Conservation (phyloP, 53 echinoderm and acorn worm species). For the Temnopleurus reevesii region DNA sequence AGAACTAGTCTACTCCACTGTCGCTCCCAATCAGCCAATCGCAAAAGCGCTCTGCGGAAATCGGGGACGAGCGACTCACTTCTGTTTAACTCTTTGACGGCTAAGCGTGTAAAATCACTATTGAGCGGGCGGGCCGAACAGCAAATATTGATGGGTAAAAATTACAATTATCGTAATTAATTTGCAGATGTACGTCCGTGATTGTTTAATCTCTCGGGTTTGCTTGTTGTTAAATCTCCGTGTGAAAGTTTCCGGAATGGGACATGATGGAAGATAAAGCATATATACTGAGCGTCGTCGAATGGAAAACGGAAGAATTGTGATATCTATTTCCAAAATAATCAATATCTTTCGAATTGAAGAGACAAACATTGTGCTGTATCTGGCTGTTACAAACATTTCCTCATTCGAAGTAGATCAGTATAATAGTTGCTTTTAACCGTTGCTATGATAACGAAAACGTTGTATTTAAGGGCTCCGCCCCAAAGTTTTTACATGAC, state of each 20-base stretch:
- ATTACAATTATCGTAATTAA: not conserved
- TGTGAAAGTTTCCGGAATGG: not conserved
- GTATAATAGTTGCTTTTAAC: no score
- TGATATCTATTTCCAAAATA: no score
- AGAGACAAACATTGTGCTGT: no score
- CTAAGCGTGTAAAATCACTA: not conserved
- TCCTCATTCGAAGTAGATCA: no score
- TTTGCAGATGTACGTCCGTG: not conserved
- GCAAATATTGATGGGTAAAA: not conserved
- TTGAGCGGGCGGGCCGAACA: not conserved
- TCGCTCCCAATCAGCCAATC: not conserved
- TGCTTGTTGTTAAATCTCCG: not conserved
- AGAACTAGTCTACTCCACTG: not conserved
- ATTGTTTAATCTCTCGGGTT: not conserved
- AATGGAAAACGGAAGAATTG: no score
- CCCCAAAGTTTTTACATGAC: no score
- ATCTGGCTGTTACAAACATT: no score
- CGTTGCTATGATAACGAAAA: no score
- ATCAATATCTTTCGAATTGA: no score
- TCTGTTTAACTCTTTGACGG: not conserved
- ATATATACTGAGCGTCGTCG: no score
- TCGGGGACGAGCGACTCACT: not conserved
- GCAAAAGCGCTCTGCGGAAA: not conserved
- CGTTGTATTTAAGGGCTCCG: no score
- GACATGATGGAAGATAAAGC: no score